These are phyloP conservation scores for Glyphotaelius pellucidus DNA, from an alignment of 2,888 invertebrate species.

Conservation along the genomic window DNA sequence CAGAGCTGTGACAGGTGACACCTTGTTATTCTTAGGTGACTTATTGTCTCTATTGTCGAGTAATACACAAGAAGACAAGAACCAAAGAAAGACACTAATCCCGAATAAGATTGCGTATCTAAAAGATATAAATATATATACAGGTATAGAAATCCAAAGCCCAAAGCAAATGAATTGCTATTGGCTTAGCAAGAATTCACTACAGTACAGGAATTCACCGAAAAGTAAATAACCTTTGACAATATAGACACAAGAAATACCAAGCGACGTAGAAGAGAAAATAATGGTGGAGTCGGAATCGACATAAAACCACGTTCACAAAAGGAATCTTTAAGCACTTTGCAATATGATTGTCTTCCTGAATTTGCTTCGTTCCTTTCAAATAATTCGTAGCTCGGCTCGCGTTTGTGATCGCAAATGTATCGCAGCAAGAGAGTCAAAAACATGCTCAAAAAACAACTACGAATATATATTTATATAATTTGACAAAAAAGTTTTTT, in stretches of 20 bases:
- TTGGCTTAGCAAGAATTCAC: neutral
- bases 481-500: no score
- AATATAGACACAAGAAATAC: neutral
- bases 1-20: neutral
- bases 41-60: neutral
- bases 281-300: neutral
- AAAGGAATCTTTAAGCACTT: no score
- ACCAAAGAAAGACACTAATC: neutral
- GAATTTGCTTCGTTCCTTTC: no score
- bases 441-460: no score
- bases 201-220: neutral
- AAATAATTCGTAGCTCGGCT: no score
- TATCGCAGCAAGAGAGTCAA: no score
- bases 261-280: neutral
- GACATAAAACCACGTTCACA: neutral
- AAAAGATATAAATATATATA: neutral
- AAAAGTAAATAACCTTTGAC: neutral
- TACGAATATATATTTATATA: no score
- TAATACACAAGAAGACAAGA: neutral
- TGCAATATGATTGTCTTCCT: no score
- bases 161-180: neutral
- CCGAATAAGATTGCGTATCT: neutral
- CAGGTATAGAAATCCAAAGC: neutral
- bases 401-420: no score
- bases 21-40: neutral